Evolutionary conservation across 2,797 vertebrate genomes (phyloP).

Genomic region (Pangasius larnaudii): DNA sequence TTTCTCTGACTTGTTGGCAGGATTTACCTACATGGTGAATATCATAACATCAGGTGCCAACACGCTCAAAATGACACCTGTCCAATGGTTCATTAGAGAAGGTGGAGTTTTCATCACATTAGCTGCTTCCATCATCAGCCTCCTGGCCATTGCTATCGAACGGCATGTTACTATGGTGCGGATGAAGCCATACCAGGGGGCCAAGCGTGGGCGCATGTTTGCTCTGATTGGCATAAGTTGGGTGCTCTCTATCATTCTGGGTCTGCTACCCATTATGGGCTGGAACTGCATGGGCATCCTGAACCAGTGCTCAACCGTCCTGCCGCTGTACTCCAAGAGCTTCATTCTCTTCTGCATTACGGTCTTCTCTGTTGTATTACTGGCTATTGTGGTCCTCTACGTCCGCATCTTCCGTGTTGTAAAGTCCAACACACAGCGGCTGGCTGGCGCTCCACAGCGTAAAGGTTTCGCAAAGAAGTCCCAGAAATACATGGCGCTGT

Average conservation of each 20-base stretch:
- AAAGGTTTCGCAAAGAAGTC: conserved; percentile 75
- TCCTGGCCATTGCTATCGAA: conserved; percentile 89
- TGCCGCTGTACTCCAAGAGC: conserved; percentile 87
- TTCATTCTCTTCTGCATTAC: conserved; percentile 88
- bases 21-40: conserved; percentile 88
- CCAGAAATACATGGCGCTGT: conserved; percentile 84
- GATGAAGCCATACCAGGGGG: conserved; percentile 83
- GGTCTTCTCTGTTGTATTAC: conserved; percentile 79
- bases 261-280: conserved; percentile 83
- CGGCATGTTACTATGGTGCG: conserved; percentile 90
- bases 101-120: conserved; percentile 88
- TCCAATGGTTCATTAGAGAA: conserved; percentile 86
- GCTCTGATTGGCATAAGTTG: conserved; percentile 83
- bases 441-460: conserved; percentile 64
- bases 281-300: conserved; percentile 88
- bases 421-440: conserved; percentile 78
- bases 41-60: conserved; percentile 85
- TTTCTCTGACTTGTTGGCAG: conserved; percentile 86
- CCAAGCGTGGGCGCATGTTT: conserved; percentile 84
- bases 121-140: conserved; percentile 85
- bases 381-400: conserved; percentile 86
- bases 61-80: conserved; percentile 83
- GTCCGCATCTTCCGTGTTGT: conserved; percentile 86
- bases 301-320: conserved; percentile 82
- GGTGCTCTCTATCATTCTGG: conserved; percentile 81